Evolutionary conservation across 2,113 vertebrate species (phyloP).

Genomic region (Corythaixoides concolor): DNA sequence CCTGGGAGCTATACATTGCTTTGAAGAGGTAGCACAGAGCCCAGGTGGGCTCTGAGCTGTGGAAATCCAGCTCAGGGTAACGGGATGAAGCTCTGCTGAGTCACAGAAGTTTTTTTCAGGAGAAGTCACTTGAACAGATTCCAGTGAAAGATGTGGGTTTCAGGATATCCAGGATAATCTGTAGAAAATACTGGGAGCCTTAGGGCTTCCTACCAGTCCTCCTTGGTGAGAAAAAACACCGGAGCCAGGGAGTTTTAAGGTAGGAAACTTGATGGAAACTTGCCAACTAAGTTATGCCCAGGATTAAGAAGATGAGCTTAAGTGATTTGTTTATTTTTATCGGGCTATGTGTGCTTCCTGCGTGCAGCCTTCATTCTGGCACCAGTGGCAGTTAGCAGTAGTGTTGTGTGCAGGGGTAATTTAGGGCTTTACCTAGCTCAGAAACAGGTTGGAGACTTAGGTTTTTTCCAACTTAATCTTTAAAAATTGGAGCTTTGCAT

Average conservation of each 20-base stretch:
- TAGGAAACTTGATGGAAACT: background rate
- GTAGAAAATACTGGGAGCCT: background rate
- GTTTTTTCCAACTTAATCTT: background rate
- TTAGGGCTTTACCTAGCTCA: background rate
- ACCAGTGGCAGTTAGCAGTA: background rate
- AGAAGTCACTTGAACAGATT: background rate
- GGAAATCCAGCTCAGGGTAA: background rate
- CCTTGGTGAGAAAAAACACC: background rate
- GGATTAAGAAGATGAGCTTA: conserved; percentile 37
- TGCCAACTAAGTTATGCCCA: background rate
- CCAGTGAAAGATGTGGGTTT: background rate
- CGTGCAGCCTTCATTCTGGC: background rate
- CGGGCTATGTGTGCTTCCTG: background rate
- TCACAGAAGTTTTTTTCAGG: background rate
- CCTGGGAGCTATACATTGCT: background rate
- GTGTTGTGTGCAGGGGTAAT: background rate
- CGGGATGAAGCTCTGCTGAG: background rate
- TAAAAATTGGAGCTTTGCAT: background rate
- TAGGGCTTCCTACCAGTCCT: background rate
- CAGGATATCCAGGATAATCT: background rate
- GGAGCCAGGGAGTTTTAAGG: background rate
- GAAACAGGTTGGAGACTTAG: background rate
- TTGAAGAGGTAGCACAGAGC: background rate
- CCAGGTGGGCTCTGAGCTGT: background rate
- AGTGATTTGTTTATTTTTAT: conserved; percentile 50